phyloP scores from a whole-genome alignment of 1,140 invertebrate species.

The Drosophila bipectinata region DNA sequence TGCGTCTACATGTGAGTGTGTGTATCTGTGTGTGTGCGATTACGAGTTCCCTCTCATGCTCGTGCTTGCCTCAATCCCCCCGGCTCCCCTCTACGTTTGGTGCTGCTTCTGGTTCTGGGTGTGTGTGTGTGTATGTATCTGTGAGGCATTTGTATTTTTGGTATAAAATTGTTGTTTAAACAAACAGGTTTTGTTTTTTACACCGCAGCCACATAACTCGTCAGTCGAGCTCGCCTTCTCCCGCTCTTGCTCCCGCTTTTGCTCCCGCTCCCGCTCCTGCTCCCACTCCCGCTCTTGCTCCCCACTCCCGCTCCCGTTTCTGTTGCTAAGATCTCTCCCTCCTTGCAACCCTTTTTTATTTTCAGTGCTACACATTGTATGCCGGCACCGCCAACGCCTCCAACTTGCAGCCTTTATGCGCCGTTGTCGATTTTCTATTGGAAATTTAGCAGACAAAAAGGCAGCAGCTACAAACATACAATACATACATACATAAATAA shows the following conservation, averaged over 20 bases:
- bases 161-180: conserved; percentile 82
- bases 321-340: conserved; percentile 11
- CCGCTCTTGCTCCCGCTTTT: neutral
- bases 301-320: neutral
- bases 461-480: conserved; percentile 24
- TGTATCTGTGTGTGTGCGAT: conserved; percentile 31
- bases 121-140: conserved; percentile 30
- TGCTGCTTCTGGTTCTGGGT: conserved; percentile 22
- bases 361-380: conserved; percentile 62
- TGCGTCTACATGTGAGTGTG: conserved; percentile 24
- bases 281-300: neutral
- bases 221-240: conserved; percentile 51
- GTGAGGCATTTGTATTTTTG: conserved; percentile 74
- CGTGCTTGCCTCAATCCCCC: conserved; percentile 23
- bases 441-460: conserved; percentile 53
- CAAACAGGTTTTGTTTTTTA: conserved; percentile 77
- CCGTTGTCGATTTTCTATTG: conserved; percentile 79
- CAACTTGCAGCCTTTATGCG: conserved; percentile 57
- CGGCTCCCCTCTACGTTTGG: conserved; percentile 7
- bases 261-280: neutral
- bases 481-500: neutral
- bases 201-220: conserved; percentile 79
- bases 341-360: conserved; percentile 9
- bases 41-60: conserved; percentile 53
- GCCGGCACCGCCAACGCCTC: conserved; percentile 56